Base-by-base conservation (phyloP, 2,797 vertebrate species). In the Euthynnus affinis region DNA sequence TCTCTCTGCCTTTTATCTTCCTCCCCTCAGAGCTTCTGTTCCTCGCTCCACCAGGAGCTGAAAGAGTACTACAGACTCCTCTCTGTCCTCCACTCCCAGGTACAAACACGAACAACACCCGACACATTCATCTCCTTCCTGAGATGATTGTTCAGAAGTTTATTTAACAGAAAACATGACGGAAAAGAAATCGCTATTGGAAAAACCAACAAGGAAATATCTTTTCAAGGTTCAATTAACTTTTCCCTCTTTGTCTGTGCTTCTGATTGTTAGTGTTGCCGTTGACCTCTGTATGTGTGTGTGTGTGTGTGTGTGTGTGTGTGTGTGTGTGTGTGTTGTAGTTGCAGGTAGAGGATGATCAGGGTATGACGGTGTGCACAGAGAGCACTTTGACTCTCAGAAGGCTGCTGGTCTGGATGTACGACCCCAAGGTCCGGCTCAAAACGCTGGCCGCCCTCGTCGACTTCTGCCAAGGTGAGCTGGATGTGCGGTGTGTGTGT, bases 381-480 rank as follows among this genome's bases (percentile, higher is more conserved):
- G 98, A 99, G 77, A 96, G 94, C 88, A 95, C 94, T 48, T 88
- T 99, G 88, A 99, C 98, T 0, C 96, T 99, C 73, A 96, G 97
- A n/a, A 96, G 97, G 57, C 96, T 99, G 46, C 93, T 99, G 2
- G 98, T 99, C 29, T 99, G 98, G 98, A 99, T 98, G 0, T 99
- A 98, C 0, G 98, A 99, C 88, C 98, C 98, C 81, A 98, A 97
- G 87, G 96, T 98, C 62, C 95, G 98, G 48, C 95, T 99, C 70
- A 98, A 99, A 93, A 98, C 97, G 0, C 96, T 99, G 40, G 98
- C 98, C 0, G 98, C 98, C n/a, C 97, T 99, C 23, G 98, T 99
- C 46, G 98, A 99, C 93, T 97, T 96, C 86, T 99, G 98, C 94
- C 98, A 99, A 96, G 98, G 98, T 99, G 2, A 20, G 88, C 10